Evolutionary conservation across 1,140 invertebrate species (phyloP).

Genomic region (Camponotus floridanus): DNA sequence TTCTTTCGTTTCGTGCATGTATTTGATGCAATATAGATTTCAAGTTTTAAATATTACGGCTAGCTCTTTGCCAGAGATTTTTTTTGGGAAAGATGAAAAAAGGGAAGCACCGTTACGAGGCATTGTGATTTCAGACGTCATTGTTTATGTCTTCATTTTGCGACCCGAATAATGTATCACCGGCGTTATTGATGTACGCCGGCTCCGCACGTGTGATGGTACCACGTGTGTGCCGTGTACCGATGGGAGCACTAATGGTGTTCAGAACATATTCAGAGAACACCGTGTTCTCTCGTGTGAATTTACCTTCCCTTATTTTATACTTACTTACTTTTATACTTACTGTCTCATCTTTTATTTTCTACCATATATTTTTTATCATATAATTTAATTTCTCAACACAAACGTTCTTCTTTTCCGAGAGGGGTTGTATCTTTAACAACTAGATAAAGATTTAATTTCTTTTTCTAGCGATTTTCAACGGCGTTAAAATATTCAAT

Average conservation of each 20-base stretch:
- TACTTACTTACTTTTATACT: neutral
- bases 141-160: conserved; percentile 78
- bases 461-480: neutral
- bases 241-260: conserved; percentile 9
- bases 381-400: too few species aligned
- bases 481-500: neutral
- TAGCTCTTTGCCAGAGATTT: neutral
- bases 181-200: conserved; percentile 42
- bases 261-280: too few species aligned
- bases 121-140: conserved; percentile 71
- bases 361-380: too few species aligned
- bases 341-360: neutral
- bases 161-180: conserved; percentile 35
- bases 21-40: neutral
- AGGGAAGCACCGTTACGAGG: neutral
- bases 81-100: neutral
- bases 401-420: neutral
- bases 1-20: neutral
- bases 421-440: neutral
- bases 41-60: neutral
- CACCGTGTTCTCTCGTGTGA: neutral
- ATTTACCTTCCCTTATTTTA: neutral
- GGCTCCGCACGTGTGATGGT: conserved; percentile 48
- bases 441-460: neutral
- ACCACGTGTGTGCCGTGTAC: conserved; percentile 32